Percentiles rank a stretch among this genome's conserved stretches.
Evolutionary conservation across 2,113 vertebrate genomes (phyloP).

Genomic region (Malurus cyaneus): DNA sequence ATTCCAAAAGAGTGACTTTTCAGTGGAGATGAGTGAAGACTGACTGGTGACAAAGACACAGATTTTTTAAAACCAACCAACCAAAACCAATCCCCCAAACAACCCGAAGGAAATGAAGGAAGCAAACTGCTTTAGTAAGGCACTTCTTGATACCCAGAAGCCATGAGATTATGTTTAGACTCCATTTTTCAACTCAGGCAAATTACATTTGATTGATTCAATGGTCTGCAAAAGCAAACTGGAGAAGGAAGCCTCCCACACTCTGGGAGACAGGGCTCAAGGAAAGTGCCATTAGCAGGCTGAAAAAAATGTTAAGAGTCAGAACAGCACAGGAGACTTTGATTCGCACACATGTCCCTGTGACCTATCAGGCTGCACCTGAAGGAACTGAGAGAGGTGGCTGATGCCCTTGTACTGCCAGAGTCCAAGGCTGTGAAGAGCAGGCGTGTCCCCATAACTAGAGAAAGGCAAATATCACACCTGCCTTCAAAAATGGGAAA

Average conservation of each 20-base stretch:
- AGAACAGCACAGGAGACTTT: background rate
- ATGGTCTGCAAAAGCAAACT: background rate
- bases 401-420: background rate
- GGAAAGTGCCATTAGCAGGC: background rate
- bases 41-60: background rate
- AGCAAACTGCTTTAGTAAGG: background rate
- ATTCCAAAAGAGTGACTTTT: background rate
- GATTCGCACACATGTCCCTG: accelerated
- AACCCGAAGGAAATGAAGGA: background rate
- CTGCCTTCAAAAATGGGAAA: background rate
- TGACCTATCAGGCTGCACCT: background rate
- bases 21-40: background rate
- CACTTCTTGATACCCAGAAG: background rate
- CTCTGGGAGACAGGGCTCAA: background rate
- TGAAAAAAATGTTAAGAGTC: background rate
- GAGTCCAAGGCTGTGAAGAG: background rate
- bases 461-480: background rate
- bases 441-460: background rate
- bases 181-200: background rate
- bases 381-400: background rate
- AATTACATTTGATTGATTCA: background rate
- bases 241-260: background rate
- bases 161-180: background rate
- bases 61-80: background rate
- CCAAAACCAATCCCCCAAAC: background rate